Base-by-base conservation (phyloP, 1,140 invertebrate species). In the Ceratitis capitata region DNA sequence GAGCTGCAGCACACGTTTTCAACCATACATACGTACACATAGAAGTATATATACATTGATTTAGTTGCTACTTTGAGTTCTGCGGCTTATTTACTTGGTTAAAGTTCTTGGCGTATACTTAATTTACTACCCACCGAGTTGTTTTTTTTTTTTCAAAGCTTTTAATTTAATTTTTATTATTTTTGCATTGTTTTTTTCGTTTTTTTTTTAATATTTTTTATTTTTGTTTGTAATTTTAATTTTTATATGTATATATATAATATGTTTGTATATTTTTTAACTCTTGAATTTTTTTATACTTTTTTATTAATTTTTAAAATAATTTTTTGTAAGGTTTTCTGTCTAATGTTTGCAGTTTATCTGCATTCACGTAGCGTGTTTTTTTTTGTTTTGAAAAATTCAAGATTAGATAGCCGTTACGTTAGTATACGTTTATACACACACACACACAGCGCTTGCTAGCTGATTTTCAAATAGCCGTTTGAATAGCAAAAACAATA, bases 91-190 rank as follows among this genome's bases (percentile, higher is more conserved):
- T 35, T 69, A 69, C 19, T 39, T 69, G 32, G 32, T 32, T 61
- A 29, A 69, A 69, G 35, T 19, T 19, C 35, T 16, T 26, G 23
- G 5, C 16, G 35, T 69, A 35, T 69, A 29, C 61, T 69, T 16
- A 69, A 69, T 69, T 69, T 69, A 58, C n/a, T n/a, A 53, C 51
- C 51, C 19, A 53, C 61, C 39, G 61, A 69, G 16, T 69, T 69
- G 35, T 35, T 69, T 69, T 35, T 32, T 19, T 35, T 69, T 69
- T 35, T 32, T 19, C n/a, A 69, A 29, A 35, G 61, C 16, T 61
- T 29, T 53, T 58, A 26, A 26, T 58, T 23, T 32, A 32, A 4
- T 6, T 64, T 64, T 78, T 14, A 5, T 12, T 53, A n/a, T n/a
- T n/a, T n/a, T n/a, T n/a, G n/a, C n/a, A n/a, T 56, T 23, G n/a